Conservation (phyloP, 2,888 invertebrate genomes). For the Cheilosia variabilis region DNA sequence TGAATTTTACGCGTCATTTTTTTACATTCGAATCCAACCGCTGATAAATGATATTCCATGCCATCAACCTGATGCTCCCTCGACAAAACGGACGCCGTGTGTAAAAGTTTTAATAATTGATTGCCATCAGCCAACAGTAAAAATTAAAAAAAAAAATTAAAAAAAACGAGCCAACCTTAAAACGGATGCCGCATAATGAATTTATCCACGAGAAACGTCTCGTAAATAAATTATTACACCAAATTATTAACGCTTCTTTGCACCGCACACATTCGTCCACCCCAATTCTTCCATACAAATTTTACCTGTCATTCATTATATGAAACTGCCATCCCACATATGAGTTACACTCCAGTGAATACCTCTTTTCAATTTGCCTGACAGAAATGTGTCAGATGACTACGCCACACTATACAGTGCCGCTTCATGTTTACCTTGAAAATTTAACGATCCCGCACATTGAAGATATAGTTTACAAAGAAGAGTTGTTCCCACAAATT, state of each 20-base stretch:
- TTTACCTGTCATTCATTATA: conserved; percentile 15
- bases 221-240: conserved; percentile 50
- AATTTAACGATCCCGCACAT: conserved; percentile 50
- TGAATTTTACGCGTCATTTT: too few species aligned
- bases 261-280: conserved; percentile 11
- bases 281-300: neutral
- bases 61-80: too few species aligned
- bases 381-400: conserved; percentile 66
- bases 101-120: conserved; percentile 14
- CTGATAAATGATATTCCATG: too few species aligned
- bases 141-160: neutral
- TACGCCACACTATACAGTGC: conserved; percentile 14
- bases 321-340: conserved; percentile 7
- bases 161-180: conserved; percentile 1
- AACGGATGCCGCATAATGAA: conserved; percentile 40
- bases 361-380: conserved; percentile 51
- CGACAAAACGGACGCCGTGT: neutral
- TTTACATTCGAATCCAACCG: too few species aligned
- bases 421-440: conserved; percentile 45
- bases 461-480: neutral
- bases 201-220: conserved; percentile 19
- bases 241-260: conserved; percentile 36
- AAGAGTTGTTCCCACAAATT: conserved; percentile 16
- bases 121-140: conserved; percentile 1
- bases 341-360: conserved; percentile 19